Conservation (phyloP, 2,888 invertebrate genomes). For the Eristalinus aeneus region DNA sequence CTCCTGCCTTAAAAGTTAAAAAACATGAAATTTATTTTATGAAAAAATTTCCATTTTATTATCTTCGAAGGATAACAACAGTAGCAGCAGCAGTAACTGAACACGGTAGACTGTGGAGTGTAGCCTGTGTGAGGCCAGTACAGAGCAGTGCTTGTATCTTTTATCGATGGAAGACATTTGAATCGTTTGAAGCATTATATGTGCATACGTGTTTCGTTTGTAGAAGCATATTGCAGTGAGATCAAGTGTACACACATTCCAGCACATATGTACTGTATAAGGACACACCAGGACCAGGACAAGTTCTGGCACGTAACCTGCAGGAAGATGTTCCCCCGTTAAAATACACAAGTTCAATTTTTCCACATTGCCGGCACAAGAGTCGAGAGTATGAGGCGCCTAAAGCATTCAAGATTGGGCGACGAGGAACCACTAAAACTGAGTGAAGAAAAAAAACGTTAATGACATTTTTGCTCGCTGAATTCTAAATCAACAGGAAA, state of each 20-base stretch:
- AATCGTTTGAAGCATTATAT: slow-evolving; percentile 58
- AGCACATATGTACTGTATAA: background rate
- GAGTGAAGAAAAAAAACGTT: slow-evolving; percentile 33
- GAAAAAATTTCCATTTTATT: slow-evolving; percentile 70
- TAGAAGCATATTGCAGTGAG: slow-evolving; percentile 62
- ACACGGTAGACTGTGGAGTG: background rate
- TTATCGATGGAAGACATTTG: slow-evolving; percentile 58
- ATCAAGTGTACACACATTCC: background rate
- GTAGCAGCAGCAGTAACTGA: slow-evolving; percentile 33
- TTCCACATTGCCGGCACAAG: slow-evolving; percentile 9
- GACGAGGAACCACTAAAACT: slow-evolving; percentile 17
- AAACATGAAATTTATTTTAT: slow-evolving; percentile 66
- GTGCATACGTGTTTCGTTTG: slow-evolving; percentile 68
- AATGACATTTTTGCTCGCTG: slow-evolving; percentile 44
- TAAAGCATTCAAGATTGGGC: background rate
- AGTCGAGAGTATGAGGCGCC: background rate
- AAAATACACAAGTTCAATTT: slow-evolving; percentile 41
- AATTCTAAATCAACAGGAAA: slow-evolving; percentile 47
- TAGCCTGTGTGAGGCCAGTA: slow-evolving; percentile 24
- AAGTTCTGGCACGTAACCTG: slow-evolving; percentile 61
- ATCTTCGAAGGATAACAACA: slow-evolving; percentile 66
- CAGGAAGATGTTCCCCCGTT: slow-evolving; percentile 8
- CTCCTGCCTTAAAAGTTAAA: slow-evolving; percentile 17
- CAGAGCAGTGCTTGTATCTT: slow-evolving; percentile 53
- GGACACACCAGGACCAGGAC: background rate